Base-by-base conservation (phyloP, 2,888 invertebrate genomes). In the Loripinus fragilis region DNA sequence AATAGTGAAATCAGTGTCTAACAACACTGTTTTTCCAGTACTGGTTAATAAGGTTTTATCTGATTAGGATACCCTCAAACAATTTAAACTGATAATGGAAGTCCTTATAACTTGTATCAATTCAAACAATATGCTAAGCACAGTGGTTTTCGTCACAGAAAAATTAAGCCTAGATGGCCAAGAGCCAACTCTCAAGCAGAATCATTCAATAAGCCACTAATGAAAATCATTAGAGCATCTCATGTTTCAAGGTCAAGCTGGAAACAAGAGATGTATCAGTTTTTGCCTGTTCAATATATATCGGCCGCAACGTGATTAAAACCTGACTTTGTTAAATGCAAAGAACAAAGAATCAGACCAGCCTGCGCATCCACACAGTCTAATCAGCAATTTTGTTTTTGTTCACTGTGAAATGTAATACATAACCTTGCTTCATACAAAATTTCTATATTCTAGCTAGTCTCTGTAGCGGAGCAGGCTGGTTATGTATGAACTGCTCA, bases 171-270 rank as follows among this genome's bases (percentile, higher is more conserved):
- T 38, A 2, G 38, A 41, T 71, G 71, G 71, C 76, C 66, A 17
- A 35, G 38, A 30, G 71, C 71, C 0, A 71, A 76, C 50, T 30
- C 66, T 1, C 52, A 76, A 41, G 71, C 67, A 1, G 76, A 77
- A 64, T 30, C 73, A 38, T 69, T 76, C n/a, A 79, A 72, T 30
- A 76, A 60, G n/a, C 60, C 79, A 25, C 45, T 72, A 5, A 64
- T 78, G 69, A 76, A 75, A 65, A 35, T 50, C n/a, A 50, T 76
- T 0, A 69, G 66, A 52, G 33, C 75, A 20, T 68, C 72, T 0
- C 28, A 23, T 41, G 23, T 50, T 8, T 68, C 60, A 52, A 30
- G 64, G 8, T 45, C 41, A n/a, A 60, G 70, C 33, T 75, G 60
- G 60, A 69, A 69, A n/a, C 69, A 75, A 35, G 74, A 74, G 35